A percentile compares a stretch with the other conserved stretches of the same genome.
Conservation (phyloP, 2,888 invertebrate species). For the Allygus modestus region DNA sequence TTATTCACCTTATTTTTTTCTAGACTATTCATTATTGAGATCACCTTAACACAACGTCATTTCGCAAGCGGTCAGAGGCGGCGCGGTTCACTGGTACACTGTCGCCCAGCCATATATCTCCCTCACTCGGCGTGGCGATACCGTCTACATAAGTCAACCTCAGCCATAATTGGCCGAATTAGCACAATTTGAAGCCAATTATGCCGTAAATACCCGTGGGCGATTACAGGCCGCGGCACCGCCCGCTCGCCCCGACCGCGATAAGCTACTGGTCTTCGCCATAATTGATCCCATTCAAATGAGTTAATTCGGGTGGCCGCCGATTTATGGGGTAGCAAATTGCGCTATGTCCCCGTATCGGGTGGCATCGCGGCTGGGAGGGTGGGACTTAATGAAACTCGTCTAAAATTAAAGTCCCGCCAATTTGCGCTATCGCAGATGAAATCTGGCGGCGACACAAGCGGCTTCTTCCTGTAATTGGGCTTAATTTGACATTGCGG, state of each 20-base stretch:
- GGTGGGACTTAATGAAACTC: constrained; percentile 37
- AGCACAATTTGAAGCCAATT: constrained; percentile 56
- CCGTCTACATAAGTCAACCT: constrained; percentile 53
- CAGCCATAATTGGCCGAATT: constrained; percentile 50
- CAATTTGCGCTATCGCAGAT: constrained; percentile 6
- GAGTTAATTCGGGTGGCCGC: constrained; percentile 49
- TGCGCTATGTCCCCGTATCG: constrained; percentile 7
- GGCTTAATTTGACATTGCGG: constrained; percentile 16
- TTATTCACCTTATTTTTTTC: no score
- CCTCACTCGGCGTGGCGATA: no score
- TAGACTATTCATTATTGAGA: no score
- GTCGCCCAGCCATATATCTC: neutral
- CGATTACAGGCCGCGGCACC: constrained; percentile 42
- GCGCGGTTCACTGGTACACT: neutral
- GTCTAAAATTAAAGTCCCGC: constrained; percentile 17
- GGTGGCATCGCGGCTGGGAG: constrained; percentile 14
- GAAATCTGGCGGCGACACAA: constrained; percentile 23
- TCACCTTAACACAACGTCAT: no score
- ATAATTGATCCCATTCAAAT: constrained; percentile 53
- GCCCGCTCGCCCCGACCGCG: no score
- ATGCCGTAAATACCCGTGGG: constrained; percentile 31
- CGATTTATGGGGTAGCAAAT: constrained; percentile 51
- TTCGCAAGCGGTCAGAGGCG: no score
- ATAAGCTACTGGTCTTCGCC: constrained; percentile 55
- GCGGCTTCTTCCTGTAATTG: neutral